A percentile compares a stretch with the other conserved stretches of the same genome.
Evolutionary conservation across 1,140 invertebrate genomes (phyloP).

Genomic region (Drosophila nannoptera): DNA sequence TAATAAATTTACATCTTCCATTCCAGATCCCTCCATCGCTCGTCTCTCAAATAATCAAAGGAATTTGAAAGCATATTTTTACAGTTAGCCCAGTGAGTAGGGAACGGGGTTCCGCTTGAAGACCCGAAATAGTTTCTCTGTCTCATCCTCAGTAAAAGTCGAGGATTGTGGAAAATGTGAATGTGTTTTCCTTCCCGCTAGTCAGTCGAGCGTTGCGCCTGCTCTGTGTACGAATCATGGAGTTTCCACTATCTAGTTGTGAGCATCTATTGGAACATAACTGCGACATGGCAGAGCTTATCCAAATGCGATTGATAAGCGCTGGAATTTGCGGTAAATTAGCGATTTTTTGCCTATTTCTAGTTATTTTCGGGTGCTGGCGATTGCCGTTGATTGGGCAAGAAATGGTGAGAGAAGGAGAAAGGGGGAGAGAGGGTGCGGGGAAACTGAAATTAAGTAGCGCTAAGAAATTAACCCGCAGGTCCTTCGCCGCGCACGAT

Average conservation of each 20-base stretch:
- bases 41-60: background rate
- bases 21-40: too few relatives aligned
- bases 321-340: conserved; percentile 32
- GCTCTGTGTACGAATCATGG: background rate
- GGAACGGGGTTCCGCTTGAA: background rate
- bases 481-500: conserved; percentile 58
- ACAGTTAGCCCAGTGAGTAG: background rate
- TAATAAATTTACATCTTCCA: too few relatives aligned
- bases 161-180: conserved; percentile 36
- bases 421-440: background rate
- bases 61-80: background rate
- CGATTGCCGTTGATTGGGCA: conserved; percentile 1
- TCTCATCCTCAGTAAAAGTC: conserved; percentile 1
- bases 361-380: background rate
- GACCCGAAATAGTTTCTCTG: background rate
- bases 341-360: conserved; percentile 12
- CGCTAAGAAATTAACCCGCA: conserved; percentile 74
- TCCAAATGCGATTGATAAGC: conserved; percentile 43
- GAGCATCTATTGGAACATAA: background rate
- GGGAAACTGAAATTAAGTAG: conserved; percentile 59
- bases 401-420: background rate
- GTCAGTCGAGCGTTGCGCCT: conserved; percentile 29
- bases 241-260: background rate
- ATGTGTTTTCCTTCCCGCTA: conserved; percentile 24
- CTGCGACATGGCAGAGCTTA: conserved; percentile 10